Percentiles rank a stretch among this genome's conserved stretches.
Evolutionary conservation across 2,888 invertebrate genomes (phyloP).

Genomic region (Sycophila texana): DNA sequence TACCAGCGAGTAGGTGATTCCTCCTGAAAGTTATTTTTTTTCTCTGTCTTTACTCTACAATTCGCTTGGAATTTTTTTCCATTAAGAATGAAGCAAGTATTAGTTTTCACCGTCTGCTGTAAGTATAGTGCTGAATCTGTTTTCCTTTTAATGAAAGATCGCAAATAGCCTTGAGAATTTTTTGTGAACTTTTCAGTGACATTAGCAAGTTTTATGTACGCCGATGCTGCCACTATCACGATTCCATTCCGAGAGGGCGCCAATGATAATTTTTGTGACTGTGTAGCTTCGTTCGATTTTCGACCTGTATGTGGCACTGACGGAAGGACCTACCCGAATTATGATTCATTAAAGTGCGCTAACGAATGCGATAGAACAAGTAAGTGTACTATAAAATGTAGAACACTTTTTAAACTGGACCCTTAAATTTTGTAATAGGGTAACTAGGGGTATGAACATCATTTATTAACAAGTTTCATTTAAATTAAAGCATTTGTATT

Average conservation of each 20-base stretch:
- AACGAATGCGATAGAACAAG: slow-evolving; percentile 29
- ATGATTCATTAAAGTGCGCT: slow-evolving; percentile 9
- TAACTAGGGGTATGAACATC: too few relatives aligned
- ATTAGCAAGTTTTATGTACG: background rate
- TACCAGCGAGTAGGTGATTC: background rate
- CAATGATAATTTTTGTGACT: background rate
- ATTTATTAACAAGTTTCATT: too few relatives aligned
- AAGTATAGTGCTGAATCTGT: background rate
- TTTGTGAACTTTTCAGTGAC: background rate
- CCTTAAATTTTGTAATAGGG: too few relatives aligned
- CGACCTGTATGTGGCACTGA: slow-evolving; percentile 37
- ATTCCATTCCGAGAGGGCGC: background rate
- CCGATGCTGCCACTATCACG: background rate
- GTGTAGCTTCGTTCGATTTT: slow-evolving; percentile 7
- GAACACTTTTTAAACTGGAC: too few relatives aligned
- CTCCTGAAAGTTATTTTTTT: background rate
- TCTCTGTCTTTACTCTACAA: background rate
- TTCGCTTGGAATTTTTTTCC: background rate
- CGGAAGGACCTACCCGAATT: slow-evolving; percentile 31
- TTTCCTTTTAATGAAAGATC: background rate
- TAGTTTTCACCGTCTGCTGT: background rate
- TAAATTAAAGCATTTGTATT: too few relatives aligned
- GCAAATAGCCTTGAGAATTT: background rate
- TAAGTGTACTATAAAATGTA: background rate
- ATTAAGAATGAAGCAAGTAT: background rate